phyloP scores from a whole-genome alignment of 2,888 invertebrate genomes.

The Piscicola geometra region DNA sequence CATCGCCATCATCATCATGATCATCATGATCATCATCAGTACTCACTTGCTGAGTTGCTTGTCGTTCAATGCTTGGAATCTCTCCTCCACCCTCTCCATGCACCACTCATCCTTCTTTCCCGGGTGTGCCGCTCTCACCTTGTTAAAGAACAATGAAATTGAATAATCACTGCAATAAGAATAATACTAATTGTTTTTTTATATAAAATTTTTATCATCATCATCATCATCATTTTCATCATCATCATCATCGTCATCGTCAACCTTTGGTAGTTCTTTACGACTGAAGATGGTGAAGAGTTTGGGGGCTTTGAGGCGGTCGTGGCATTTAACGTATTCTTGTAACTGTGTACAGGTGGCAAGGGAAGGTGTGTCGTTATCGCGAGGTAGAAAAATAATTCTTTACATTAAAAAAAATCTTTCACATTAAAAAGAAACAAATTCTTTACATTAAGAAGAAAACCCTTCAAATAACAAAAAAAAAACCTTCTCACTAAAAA shows the following conservation, averaged over 20 bases:
- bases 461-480: not conserved
- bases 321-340: not conserved
- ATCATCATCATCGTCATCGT: too few species aligned
- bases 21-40: too few species aligned
- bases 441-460: too few species aligned
- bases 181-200: too few species aligned
- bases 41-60: not conserved
- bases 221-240: too few species aligned
- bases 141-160: too few species aligned
- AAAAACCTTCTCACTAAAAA: not conserved
- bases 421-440: too few species aligned
- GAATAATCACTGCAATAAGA: not conserved
- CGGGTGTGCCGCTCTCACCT: conserved; percentile 2
- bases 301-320: conserved; percentile 3
- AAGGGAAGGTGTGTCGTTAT: too few species aligned
- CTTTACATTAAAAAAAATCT: too few species aligned
- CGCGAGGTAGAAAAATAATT: too few species aligned
- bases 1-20: too few species aligned
- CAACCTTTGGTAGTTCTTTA: conserved; percentile 3
- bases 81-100: not conserved
- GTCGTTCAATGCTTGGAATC: not conserved
- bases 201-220: too few species aligned
- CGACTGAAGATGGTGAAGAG: not conserved
- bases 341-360: not conserved
- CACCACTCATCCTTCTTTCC: not conserved